Base-by-base conservation (phyloP, 2,113 vertebrate genomes). In the Scophthalmus maximus region DNA sequence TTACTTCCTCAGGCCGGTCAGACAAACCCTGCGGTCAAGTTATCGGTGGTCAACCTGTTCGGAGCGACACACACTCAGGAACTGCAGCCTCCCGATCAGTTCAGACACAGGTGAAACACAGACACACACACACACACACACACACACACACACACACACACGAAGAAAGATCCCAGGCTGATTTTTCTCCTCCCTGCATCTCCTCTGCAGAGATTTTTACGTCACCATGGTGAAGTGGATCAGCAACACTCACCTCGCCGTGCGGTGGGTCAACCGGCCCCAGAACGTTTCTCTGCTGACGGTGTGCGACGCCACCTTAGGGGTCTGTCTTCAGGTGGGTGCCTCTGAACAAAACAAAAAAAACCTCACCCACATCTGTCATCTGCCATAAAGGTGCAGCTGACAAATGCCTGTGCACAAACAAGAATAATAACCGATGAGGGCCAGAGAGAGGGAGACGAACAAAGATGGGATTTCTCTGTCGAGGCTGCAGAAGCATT, bases 211-310 rank as follows among this genome's bases (percentile, higher is more conserved):
- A 88, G 96, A 98, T 76, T 95, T 96, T 84, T 99, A 99, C 61
- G 87, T 99, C 83, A 95, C 95, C 44, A 96, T 98, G 97, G 97
- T 99, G 79, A 97, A 95, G 83, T 99, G 98, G 98, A 89, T 98
- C 73, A 96, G 95, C 92, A 94, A 93, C 74, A 97, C 96, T n/a
- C 96, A 95, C 77, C 93, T 97, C 0, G 95, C 94, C 0, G 97
- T 99, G 60, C 93, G 95, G 2, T 99, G 98, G 98, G 65, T 99
- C 70, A 98, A 95, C 83, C 93, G 98, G 50, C 83, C 95, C 40
- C 98, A 99, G 90, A 98, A 98, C 73, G 68, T 94, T 23, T 98
- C 97, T 5, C 87, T 97, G 61, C 95, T 99, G 63, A 97, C 96
- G 0, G 93, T 97, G 52, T 99, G 98, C 68, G 97, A 98, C 72